Conservation (phyloP, 1,140 invertebrate genomes). For the Aphidius gifuensis region DNA sequence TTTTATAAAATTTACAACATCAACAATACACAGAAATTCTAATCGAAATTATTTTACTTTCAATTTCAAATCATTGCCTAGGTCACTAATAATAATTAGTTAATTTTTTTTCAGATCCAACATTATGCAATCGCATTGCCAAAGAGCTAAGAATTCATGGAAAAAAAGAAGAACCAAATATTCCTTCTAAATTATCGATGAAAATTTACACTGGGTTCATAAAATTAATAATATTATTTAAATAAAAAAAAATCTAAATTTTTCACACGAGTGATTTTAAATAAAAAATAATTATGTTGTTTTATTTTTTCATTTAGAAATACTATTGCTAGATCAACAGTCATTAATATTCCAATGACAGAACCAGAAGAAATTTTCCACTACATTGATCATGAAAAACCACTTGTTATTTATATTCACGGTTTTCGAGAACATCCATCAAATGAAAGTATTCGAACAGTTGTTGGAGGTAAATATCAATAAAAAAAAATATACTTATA, state of each 20-base stretch:
- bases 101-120: too few species aligned
- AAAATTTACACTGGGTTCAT: not conserved
- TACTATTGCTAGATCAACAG: conserved; percentile 4
- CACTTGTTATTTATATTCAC: conserved; percentile 25
- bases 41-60: too few species aligned
- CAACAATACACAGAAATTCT: too few species aligned
- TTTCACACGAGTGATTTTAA: too few species aligned
- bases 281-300: too few species aligned
- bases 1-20: too few species aligned
- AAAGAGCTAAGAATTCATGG: not conserved
- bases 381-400: conserved; percentile 20
- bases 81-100: too few species aligned
- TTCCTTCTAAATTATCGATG: not conserved
- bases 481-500: not conserved
- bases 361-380: conserved; percentile 13
- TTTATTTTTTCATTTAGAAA: not conserved
- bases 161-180: not conserved
- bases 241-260: not conserved
- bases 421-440: conserved; percentile 27
- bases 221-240: not conserved
- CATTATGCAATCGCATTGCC: too few species aligned
- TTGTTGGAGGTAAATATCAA: conserved; percentile 22
- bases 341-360: conserved; percentile 18
- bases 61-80: too few species aligned
- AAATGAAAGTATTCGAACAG: conserved; percentile 24